These are phyloP conservation scores for Branchipolynoe longqiensis DNA, from an alignment of 2,888 invertebrate species.

Conservation along the genomic window DNA sequence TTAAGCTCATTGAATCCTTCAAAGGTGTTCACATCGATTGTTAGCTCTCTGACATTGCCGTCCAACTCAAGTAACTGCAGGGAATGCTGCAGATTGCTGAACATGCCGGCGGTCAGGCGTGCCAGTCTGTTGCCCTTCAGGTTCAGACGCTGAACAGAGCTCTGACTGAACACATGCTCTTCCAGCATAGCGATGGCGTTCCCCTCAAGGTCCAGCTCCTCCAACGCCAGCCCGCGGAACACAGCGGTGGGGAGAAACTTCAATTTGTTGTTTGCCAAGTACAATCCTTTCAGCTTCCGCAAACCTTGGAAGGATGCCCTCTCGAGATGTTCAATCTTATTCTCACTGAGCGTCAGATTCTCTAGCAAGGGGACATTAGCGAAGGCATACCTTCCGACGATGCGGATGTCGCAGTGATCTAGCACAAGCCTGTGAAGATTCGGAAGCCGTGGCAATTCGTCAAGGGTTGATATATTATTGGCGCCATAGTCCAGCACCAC, in stretches of 20 bases:
- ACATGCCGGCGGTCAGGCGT: slow-evolving; percentile 1
- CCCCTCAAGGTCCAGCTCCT: slow-evolving; percentile 33
- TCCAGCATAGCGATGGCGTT: slow-evolving; percentile 12
- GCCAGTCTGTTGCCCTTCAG: slow-evolving; percentile 59
- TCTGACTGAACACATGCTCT: slow-evolving; percentile 13
- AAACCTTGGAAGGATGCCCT: slow-evolving; percentile 54
- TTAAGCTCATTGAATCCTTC: slow-evolving; percentile 42
- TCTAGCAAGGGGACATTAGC: slow-evolving; percentile 58
- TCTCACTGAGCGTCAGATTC: slow-evolving; percentile 56
- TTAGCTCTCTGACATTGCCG: slow-evolving; percentile 57
- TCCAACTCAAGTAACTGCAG: slow-evolving; percentile 54
- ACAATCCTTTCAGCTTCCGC: slow-evolving; percentile 19
- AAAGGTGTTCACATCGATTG: slow-evolving; percentile 57
- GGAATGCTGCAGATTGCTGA: slow-evolving; percentile 54
- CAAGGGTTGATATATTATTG: slow-evolving; percentile 51
- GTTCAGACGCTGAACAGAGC: slow-evolving; percentile 47
- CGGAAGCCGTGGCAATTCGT: slow-evolving; percentile 49
- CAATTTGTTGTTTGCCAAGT: slow-evolving; percentile 45
- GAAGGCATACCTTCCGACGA: slow-evolving; percentile 56
- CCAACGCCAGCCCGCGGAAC: neutral
- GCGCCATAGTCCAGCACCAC: slow-evolving; percentile 59
- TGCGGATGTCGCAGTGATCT: slow-evolving; percentile 52
- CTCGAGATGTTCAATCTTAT: slow-evolving; percentile 57
- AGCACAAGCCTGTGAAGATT: slow-evolving; percentile 58
- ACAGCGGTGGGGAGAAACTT: slow-evolving; percentile 5